These are phyloP conservation scores for Bibio marci DNA, from an alignment of 2,888 invertebrate species.

Conservation along the genomic window DNA sequence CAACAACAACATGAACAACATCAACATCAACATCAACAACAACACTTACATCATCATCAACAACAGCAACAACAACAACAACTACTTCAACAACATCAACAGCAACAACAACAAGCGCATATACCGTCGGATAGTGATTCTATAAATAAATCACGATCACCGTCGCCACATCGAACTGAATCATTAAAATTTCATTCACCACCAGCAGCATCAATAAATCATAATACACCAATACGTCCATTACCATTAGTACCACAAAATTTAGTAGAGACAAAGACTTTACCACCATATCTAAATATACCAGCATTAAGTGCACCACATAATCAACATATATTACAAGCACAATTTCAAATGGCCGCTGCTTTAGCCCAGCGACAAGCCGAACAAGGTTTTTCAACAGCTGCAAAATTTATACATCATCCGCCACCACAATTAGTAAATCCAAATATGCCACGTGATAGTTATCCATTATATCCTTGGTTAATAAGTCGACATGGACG, in stretches of 20 bases:
- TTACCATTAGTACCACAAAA: constrained; percentile 20
- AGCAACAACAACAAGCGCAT: background rate
- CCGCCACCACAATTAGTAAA: constrained; percentile 35
- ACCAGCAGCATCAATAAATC: background rate
- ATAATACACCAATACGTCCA: constrained; percentile 23
- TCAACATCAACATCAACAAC: too few species aligned
- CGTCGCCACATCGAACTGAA: constrained; percentile 11
- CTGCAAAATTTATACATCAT: constrained; percentile 23
- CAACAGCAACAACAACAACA: too few species aligned
- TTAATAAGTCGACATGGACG: constrained; percentile 64
- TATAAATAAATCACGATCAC: constrained; percentile 2
- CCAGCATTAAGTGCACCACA: constrained; percentile 20
- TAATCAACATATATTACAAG: constrained; percentile 20
- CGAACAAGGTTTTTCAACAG: constrained; percentile 24
- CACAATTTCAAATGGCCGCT: constrained; percentile 60
- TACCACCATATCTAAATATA: constrained; percentile 28
- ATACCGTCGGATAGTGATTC: constrained; percentile 4
- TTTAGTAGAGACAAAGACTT: constrained; percentile 25
- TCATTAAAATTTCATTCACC: constrained; percentile 5
- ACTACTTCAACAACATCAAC: too few species aligned
- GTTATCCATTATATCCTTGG: constrained; percentile 75
- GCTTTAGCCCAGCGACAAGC: constrained; percentile 38
- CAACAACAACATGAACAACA: constrained; percentile 21
- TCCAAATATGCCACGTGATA: constrained; percentile 45
- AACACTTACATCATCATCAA: too few species aligned